These are phyloP conservation scores for Sebastes steindachneri DNA, from an alignment of 2,797 vertebrate species.

Conservation along the genomic window DNA sequence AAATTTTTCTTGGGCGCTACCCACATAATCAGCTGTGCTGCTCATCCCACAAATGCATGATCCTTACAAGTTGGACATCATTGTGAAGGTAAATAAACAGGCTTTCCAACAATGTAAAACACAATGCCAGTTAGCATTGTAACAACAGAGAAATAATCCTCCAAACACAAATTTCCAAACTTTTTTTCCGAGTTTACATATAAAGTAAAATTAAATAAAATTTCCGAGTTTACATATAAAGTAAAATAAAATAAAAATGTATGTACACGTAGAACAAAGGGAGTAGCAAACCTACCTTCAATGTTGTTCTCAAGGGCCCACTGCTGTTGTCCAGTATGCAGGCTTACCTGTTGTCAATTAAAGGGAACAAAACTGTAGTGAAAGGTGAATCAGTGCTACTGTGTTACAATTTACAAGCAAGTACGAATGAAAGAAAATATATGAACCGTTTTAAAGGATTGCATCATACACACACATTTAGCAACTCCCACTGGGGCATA, in stretches of 20 bases:
- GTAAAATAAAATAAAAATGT: background rate
- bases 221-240: background rate
- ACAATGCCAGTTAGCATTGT: no score
- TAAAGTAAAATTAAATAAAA: no score
- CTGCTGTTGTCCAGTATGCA: background rate
- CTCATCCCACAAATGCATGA: no score
- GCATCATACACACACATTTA: background rate
- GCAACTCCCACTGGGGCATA: background rate
- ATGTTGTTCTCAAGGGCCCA: background rate
- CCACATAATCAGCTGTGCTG: no score
- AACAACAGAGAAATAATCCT: no score
- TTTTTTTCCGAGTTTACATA: no score
- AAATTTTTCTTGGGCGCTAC: no score
- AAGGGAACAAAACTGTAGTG: background rate
- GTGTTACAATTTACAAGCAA: background rate
- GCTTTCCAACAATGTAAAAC: no score
- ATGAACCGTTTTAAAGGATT: background rate
- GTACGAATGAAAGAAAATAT: background rate
- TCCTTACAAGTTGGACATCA: no score
- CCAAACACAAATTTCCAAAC: no score
- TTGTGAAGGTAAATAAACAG: no score
- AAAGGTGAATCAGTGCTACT: background rate
- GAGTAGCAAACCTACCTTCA: background rate
- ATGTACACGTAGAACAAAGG: background rate
- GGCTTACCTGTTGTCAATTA: background rate